Evolutionary conservation across 2,113 vertebrate species (phyloP).

Genomic region (Alaudala cheleensis): DNA sequence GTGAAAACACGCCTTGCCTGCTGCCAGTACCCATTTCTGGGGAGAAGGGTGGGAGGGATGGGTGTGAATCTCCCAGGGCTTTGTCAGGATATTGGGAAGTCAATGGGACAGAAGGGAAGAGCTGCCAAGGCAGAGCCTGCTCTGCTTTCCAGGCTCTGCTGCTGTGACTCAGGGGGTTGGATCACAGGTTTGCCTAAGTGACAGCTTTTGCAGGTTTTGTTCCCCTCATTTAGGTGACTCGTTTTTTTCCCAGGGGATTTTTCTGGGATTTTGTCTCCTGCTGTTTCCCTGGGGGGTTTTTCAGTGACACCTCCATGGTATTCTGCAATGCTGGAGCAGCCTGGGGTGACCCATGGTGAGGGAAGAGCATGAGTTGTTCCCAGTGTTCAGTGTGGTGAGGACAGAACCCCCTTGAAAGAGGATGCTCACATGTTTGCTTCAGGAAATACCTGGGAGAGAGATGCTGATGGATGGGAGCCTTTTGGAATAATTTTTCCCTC

Average conservation of each 20-base stretch:
- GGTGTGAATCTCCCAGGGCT: neutral
- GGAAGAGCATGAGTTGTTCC: neutral
- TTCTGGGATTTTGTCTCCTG: neutral
- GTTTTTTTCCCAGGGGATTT: neutral
- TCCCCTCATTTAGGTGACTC: neutral
- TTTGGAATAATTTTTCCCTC: neutral
- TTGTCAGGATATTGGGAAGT: neutral
- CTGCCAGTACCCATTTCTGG: neutral
- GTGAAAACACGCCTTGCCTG: neutral
- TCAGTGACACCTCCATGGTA: rapidly evolving
- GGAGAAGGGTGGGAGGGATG: neutral
- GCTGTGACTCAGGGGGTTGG: neutral
- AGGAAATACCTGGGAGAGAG: neutral
- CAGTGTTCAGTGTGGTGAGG: rapidly evolving
- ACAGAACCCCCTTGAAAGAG: neutral
- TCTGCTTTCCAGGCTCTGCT: slow-evolving; percentile 42
- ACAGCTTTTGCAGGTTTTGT: neutral
- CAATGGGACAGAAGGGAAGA: neutral
- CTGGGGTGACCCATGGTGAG: rapidly evolving
- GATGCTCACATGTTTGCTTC: neutral
- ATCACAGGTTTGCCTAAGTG: neutral
- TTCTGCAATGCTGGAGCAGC: neutral
- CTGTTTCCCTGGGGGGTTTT: neutral
- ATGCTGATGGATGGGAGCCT: neutral
- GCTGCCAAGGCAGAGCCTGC: neutral